phyloP scores from a whole-genome alignment of 1,140 invertebrate genomes.

The Calephelis virginiensis region DNA sequence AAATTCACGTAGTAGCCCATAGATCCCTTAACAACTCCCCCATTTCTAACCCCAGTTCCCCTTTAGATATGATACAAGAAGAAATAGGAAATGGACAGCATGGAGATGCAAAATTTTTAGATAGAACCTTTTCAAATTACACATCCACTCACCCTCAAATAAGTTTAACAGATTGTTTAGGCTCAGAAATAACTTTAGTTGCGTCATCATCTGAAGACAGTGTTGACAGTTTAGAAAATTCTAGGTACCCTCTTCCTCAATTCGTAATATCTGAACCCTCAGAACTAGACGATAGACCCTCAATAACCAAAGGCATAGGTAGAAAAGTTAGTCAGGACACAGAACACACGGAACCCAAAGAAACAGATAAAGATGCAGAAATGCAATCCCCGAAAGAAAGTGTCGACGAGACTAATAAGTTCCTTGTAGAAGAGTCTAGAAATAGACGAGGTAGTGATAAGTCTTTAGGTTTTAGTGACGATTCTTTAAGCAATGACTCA shows the following conservation, averaged over 20 bases:
- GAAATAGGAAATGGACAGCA: slow-evolving; percentile 80
- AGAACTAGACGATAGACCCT: slow-evolving; percentile 87
- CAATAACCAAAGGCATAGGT: slow-evolving; percentile 89
- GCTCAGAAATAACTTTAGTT: slow-evolving; percentile 88
- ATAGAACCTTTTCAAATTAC: slow-evolving; percentile 38
- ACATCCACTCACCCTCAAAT: slow-evolving; percentile 86
- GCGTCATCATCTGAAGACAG: slow-evolving; percentile 84
- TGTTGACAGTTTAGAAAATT: slow-evolving; percentile 80
- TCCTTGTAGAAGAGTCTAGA: slow-evolving; percentile 50
- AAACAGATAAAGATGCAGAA: slow-evolving; percentile 47
- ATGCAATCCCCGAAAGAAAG: slow-evolving; percentile 61
- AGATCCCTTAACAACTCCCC: slow-evolving; percentile 80
- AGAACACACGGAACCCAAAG: slow-evolving; percentile 46
- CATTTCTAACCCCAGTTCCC: slow-evolving; percentile 81
- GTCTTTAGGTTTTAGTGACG: slow-evolving; percentile 83
- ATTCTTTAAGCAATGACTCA: slow-evolving; percentile 82
- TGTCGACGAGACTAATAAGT: slow-evolving; percentile 52
- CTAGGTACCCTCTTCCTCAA: slow-evolving; percentile 78
- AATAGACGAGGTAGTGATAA: slow-evolving; percentile 79
- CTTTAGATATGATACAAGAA: slow-evolving; percentile 92
- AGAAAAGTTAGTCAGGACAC: slow-evolving; percentile 81
- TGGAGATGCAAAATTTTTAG: slow-evolving; percentile 38
- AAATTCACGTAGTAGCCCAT: slow-evolving; percentile 71
- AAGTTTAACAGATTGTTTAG: slow-evolving; percentile 92
- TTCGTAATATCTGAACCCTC: slow-evolving; percentile 86